phyloP scores from a whole-genome alignment of 2,113 vertebrate genomes.

The Anser brachyrhynchus region DNA sequence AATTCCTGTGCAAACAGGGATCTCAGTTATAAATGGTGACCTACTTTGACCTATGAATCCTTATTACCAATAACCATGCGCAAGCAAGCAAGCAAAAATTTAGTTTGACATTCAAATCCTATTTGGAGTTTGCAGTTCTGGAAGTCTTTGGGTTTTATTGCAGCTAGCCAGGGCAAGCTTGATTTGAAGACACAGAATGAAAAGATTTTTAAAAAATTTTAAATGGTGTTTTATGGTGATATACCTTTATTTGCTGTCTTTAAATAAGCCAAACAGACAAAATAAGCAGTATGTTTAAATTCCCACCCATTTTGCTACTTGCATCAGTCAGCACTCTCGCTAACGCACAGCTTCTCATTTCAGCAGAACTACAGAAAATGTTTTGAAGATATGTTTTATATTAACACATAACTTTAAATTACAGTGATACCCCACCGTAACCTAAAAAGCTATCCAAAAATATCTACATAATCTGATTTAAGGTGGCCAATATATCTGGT shows the following conservation, averaged over 20 bases:
- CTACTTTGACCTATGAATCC: background rate
- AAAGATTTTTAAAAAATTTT: background rate
- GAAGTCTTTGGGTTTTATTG: background rate
- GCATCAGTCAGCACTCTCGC: background rate
- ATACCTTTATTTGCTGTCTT: background rate
- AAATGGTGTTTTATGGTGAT: background rate
- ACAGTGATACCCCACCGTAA: background rate
- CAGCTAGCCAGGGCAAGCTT: background rate
- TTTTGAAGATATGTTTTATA: background rate
- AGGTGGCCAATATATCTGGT: background rate
- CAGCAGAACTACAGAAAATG: background rate
- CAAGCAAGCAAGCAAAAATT: background rate
- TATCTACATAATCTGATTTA: background rate
- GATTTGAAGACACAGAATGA: background rate
- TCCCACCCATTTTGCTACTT: background rate
- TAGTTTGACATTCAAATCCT: background rate
- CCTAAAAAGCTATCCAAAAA: background rate
- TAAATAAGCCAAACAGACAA: background rate
- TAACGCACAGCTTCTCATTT: background rate
- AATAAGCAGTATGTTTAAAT: background rate
- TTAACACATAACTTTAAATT: background rate
- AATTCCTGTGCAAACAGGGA: background rate
- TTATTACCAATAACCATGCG: background rate
- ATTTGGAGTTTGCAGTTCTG: background rate
- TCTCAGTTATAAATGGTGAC: background rate